These are phyloP conservation scores for Coregonus sp. DNA, from an alignment of 2,797 vertebrate species.

Conservation along the genomic window DNA sequence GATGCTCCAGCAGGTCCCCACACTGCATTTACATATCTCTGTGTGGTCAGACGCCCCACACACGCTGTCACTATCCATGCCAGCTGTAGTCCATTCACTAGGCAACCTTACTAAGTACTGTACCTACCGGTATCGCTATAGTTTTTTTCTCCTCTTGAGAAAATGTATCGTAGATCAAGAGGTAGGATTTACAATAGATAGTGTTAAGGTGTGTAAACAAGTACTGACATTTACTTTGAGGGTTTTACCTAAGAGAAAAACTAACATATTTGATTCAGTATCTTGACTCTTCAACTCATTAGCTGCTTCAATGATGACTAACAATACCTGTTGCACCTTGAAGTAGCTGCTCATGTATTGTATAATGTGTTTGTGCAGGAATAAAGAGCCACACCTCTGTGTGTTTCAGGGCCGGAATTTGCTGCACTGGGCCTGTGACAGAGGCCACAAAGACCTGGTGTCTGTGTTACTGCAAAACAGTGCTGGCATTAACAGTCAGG, in stretches of 20 bases:
- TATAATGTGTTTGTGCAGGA: background rate
- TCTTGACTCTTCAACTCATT: no score
- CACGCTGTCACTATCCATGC: background rate
- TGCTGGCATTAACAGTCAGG: slow-evolving; percentile 93
- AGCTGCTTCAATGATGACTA: no score
- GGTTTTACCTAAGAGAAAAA: background rate
- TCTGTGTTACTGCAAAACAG: slow-evolving; percentile 86
- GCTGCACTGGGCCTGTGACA: slow-evolving; percentile 95
- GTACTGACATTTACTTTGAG: background rate
- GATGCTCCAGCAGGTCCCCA: background rate
- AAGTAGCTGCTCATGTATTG: background rate
- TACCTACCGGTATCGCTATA: background rate
- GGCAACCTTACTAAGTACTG: background rate
- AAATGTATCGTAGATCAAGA: background rate
- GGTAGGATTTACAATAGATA: background rate
- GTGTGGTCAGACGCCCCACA: slow-evolving; percentile 11
- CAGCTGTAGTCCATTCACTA: background rate
- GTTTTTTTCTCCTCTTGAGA: background rate
- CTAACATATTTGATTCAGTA: no score
- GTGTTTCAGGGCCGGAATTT: slow-evolving; percentile 84
- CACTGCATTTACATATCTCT: background rate
- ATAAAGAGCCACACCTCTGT: background rate
- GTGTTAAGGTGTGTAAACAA: background rate
- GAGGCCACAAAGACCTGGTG: slow-evolving; percentile 94
- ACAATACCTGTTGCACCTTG: no score